These are phyloP conservation scores for Notolepis coatsorum DNA, from an alignment of 2,797 vertebrate species.

Conservation along the genomic window DNA sequence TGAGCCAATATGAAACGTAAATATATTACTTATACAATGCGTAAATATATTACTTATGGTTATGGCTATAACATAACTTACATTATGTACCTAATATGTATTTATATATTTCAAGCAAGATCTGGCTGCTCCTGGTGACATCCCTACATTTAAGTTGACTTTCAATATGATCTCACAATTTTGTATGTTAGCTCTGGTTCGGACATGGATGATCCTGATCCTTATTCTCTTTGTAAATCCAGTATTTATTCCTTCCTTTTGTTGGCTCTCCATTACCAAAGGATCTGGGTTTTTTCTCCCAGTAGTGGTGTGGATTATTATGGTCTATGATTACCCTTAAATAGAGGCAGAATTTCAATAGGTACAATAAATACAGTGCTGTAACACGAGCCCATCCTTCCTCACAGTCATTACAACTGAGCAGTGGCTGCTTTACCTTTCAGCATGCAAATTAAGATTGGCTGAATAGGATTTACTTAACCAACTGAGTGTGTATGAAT, in stretches of 20 bases:
- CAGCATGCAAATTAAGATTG: slow-evolving; percentile 49
- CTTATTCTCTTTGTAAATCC: no score
- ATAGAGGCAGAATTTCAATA: slow-evolving; percentile 1
- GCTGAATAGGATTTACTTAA: no score
- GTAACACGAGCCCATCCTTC: no score
- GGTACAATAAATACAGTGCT: no score
- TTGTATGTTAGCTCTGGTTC: no score
- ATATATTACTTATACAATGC: no score
- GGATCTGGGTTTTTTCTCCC: slow-evolving; percentile 35
- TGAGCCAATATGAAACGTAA: no score
- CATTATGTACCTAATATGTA: no score
- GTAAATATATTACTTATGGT: no score
- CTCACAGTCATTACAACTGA: slow-evolving; percentile 34
- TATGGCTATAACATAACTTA: no score
- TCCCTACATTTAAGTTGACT: not conserved
- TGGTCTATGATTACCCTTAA: slow-evolving; percentile 13
- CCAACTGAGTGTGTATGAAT: not conserved
- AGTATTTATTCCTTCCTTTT: not conserved
- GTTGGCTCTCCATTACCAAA: slow-evolving; percentile 17
- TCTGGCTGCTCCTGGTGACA: not conserved
- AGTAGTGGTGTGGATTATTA: slow-evolving; percentile 37
- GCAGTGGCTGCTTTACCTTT: slow-evolving; percentile 32
- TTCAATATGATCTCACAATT: slow-evolving; percentile 41
- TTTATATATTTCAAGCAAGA: no score
- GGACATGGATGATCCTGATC: no score